Percentiles rank a stretch among this genome's conserved stretches.
phyloP scores from a whole-genome alignment of 2,888 invertebrate species.

The Stictocephala bisonia region DNA sequence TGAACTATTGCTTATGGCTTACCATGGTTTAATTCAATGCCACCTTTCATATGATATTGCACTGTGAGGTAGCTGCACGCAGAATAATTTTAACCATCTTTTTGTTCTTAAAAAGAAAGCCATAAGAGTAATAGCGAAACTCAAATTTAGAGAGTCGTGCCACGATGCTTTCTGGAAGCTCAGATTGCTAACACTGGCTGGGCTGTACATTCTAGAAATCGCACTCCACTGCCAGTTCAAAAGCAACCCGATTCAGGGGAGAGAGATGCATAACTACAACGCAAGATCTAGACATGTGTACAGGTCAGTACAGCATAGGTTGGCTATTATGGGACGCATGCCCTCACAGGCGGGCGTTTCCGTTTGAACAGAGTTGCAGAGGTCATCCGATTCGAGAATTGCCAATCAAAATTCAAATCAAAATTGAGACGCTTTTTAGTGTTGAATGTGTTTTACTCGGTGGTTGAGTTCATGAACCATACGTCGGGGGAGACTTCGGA shows the following conservation, averaged over 20 bases:
- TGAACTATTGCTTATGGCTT: constrained; percentile 7
- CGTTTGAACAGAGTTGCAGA: too few species aligned
- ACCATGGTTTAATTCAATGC: neutral
- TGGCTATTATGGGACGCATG: neutral
- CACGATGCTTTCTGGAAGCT: neutral
- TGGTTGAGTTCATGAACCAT: too few species aligned
- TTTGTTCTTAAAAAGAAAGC: constrained; percentile 14
- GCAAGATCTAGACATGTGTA: constrained; percentile 2
- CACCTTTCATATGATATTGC: constrained; percentile 15
- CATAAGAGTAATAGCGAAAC: neutral
- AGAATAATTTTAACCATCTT: constrained; percentile 9
- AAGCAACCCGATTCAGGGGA: neutral
- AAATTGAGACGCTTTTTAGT: too few species aligned
- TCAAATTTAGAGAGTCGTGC: constrained; percentile 15
- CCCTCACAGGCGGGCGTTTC: too few species aligned
- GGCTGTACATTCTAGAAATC: neutral
- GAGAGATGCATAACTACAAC: neutral
- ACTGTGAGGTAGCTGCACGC: neutral
- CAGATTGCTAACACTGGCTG: neutral
- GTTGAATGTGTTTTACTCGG: too few species aligned
- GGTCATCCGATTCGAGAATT: too few species aligned
- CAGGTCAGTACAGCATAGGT: constrained; percentile 15
- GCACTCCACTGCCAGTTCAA: neutral
- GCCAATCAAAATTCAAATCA: too few species aligned
- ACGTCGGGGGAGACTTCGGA: too few species aligned